phyloP scores from a whole-genome alignment of 2,797 vertebrate species.

The Dermochelys coriacea region DNA sequence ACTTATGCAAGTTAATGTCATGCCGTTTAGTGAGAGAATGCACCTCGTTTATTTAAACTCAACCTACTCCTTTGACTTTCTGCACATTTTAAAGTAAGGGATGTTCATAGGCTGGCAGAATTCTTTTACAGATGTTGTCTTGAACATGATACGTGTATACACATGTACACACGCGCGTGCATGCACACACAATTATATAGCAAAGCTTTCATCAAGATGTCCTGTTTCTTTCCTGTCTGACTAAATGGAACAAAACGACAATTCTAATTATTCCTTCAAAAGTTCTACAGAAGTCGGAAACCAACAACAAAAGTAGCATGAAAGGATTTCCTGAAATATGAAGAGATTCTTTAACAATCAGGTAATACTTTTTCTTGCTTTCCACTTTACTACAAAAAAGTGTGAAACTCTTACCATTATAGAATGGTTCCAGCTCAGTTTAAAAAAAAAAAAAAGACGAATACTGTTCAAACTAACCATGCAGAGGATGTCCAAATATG shows the following conservation, averaged over 20 bases:
- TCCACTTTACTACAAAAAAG: slow-evolving; percentile 9
- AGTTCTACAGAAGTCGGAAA: slow-evolving; percentile 66
- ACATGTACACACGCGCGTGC: slow-evolving; percentile 14
- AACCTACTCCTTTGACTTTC: slow-evolving; percentile 1
- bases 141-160: not conserved
- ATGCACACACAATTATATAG: slow-evolving; percentile 33
- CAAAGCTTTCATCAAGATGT: slow-evolving; percentile 54
- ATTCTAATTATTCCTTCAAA: slow-evolving; percentile 63
- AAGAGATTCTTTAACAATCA: slow-evolving; percentile 47
- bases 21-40: not conserved
- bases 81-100: not conserved
- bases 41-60: not conserved
- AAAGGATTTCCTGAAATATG: slow-evolving; percentile 75
- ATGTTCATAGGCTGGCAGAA: not conserved
- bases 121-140: not conserved
- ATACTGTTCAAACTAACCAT: not conserved
- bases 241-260: slow-evolving; percentile 60
- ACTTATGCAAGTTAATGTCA: not conserved
- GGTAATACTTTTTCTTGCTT: slow-evolving; percentile 41
- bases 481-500: not conserved
- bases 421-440: not conserved
- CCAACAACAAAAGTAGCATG: slow-evolving; percentile 66
- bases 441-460: not conserved
- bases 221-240: slow-evolving; percentile 66
- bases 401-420: not conserved